Conservation (phyloP, 2,888 invertebrate genomes). For the Anagyrus pseudococci region DNA sequence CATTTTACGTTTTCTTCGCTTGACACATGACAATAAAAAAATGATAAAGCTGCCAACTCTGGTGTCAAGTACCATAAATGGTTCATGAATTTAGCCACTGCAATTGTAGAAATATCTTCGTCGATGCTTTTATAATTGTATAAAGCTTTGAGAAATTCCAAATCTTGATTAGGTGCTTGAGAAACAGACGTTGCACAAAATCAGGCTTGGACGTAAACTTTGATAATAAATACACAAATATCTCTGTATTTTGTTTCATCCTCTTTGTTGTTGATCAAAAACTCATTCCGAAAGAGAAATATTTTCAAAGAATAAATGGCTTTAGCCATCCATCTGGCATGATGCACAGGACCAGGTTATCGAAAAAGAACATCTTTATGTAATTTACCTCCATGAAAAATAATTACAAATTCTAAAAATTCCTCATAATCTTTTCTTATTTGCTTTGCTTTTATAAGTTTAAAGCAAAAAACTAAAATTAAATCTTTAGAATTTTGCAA, state of each 20-base stretch:
- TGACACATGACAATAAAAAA: constrained; percentile 1
- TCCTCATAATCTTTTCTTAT: neutral
- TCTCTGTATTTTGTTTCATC: constrained; percentile 31
- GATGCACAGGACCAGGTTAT: neutral
- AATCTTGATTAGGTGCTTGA: constrained; percentile 15
- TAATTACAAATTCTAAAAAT: constrained; percentile 2
- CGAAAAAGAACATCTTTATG: neutral
- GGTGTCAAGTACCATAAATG: constrained; percentile 17
- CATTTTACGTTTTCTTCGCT: neutral
- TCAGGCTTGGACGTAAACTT: constrained; percentile 17
- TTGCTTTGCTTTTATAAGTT: neutral
- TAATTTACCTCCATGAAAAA: neutral
- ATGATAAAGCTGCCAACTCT: constrained; percentile 7
- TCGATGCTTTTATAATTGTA: constrained; percentile 1
- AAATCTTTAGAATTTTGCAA: neutral
- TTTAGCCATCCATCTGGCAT: neutral
- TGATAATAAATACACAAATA: constrained; percentile 22
- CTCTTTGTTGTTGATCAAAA: constrained; percentile 3
- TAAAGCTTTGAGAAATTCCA: neutral
- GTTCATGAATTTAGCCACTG: neutral
- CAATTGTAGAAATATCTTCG: neutral
- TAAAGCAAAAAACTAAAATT: constrained; percentile 7
- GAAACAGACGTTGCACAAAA: constrained; percentile 16
- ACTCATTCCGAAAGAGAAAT: neutral
- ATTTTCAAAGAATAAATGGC: constrained; percentile 1